phyloP scores from a whole-genome alignment of 1,140 invertebrate species.

The Steinernema khuongi region DNA sequence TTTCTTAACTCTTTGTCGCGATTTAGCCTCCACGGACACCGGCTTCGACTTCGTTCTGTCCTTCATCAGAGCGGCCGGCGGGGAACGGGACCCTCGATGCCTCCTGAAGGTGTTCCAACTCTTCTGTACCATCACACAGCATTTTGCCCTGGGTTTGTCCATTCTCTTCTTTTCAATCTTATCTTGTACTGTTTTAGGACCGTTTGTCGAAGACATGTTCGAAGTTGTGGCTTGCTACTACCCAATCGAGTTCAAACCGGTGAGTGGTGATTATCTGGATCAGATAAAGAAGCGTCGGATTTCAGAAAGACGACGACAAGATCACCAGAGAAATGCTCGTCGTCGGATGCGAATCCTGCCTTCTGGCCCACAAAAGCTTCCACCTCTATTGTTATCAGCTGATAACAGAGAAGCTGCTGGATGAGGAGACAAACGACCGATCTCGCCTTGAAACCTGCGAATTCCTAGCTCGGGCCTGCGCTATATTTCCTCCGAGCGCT shows the following conservation, averaged over 20 bases:
- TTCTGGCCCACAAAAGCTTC: slow-evolving; percentile 37
- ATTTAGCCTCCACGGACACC: neutral
- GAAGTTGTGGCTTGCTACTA: slow-evolving; percentile 46
- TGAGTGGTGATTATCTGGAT: neutral
- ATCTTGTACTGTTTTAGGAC: slow-evolving; percentile 9
- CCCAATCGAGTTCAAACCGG: slow-evolving; percentile 47
- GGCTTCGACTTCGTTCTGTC: slow-evolving; percentile 19
- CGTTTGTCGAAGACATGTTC: slow-evolving; percentile 46
- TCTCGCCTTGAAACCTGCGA: slow-evolving; percentile 24
- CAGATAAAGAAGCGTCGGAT: neutral
- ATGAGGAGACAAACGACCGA: slow-evolving; percentile 30
- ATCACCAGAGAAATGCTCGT: slow-evolving; percentile 38
- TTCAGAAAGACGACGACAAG: slow-evolving; percentile 26
- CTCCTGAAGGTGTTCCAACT: slow-evolving; percentile 39
- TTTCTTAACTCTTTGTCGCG: neutral
- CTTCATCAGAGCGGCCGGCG: slow-evolving; percentile 35
- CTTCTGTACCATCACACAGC: neutral
- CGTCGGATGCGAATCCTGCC: slow-evolving; percentile 34
- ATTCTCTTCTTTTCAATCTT: slow-evolving; percentile 20
- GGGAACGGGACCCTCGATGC: slow-evolving; percentile 45
- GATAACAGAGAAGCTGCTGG: slow-evolving; percentile 44
- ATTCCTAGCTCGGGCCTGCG: slow-evolving; percentile 27
- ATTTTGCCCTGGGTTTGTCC: slow-evolving; percentile 19
- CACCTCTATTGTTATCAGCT: slow-evolving; percentile 40
- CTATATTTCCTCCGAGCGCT: slow-evolving; percentile 21